Evolutionary conservation across 2,797 vertebrate species (phyloP).

Genomic region (Brachyrhaphis roseni): DNA sequence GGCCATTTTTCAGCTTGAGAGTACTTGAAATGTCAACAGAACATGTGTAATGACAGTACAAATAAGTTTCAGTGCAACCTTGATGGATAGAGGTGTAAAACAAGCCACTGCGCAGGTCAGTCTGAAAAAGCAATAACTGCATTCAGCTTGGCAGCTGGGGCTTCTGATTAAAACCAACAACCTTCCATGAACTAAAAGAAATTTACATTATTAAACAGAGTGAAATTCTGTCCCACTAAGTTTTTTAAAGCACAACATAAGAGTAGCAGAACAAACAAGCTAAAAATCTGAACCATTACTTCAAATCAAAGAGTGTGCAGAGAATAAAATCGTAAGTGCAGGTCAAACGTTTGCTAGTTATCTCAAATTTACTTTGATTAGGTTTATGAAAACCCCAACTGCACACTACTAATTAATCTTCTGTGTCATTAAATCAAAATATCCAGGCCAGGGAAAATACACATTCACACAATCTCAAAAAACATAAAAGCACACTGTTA

Average conservation of each 20-base stretch:
- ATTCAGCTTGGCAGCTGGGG: slow-evolving; percentile 40
- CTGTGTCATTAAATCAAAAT: slow-evolving; percentile 44
- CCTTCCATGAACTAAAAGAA: slow-evolving; percentile 29
- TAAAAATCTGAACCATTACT: slow-evolving; percentile 10
- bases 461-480: neutral
- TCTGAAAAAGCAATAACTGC: slow-evolving; percentile 47
- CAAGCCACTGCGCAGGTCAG: slow-evolving; percentile 43
- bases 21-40: slow-evolving; percentile 61
- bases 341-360: slow-evolving; percentile 28
- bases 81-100: slow-evolving; percentile 60
- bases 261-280: slow-evolving; percentile 14
- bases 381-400: slow-evolving; percentile 5
- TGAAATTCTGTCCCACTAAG: slow-evolving; percentile 17
- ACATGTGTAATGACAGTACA: slow-evolving; percentile 40
- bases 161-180: slow-evolving; percentile 43
- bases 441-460: slow-evolving; percentile 12
- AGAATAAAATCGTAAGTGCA: neutral
- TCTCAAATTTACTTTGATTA: slow-evolving; percentile 24
- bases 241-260: slow-evolving; percentile 21
- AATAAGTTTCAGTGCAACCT: slow-evolving; percentile 55
- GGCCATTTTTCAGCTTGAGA: slow-evolving; percentile 46
- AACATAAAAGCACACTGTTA: slow-evolving; percentile 16
- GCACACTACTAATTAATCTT: slow-evolving; percentile 27
- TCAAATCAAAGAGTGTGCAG: slow-evolving; percentile 11
- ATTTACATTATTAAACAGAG: slow-evolving; percentile 19